These are phyloP conservation scores for Cydia pomonella DNA, from an alignment of 1,140 invertebrate genomes.

Conservation along the genomic window DNA sequence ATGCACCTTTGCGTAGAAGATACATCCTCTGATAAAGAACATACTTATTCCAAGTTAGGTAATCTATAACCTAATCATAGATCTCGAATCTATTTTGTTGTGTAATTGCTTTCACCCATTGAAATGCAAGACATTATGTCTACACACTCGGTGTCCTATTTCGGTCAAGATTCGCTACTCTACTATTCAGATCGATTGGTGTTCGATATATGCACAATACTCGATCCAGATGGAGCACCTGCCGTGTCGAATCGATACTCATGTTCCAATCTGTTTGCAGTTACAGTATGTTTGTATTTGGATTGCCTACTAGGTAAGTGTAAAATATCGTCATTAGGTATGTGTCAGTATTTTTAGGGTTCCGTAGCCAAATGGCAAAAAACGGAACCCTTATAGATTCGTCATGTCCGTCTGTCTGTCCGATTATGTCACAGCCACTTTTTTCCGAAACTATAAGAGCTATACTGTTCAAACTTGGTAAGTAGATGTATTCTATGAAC, in stretches of 20 bases:
- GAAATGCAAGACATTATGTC: not conserved
- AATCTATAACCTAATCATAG: too few species aligned
- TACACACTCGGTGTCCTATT: constrained; percentile 28
- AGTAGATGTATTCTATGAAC: too few species aligned
- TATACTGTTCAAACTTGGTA: too few species aligned
- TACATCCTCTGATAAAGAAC: too few species aligned
- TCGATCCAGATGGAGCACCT: constrained; percentile 34
- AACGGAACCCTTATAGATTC: too few species aligned
- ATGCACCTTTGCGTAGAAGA: too few species aligned
- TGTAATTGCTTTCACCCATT: not conserved
- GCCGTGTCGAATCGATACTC: constrained; percentile 35
- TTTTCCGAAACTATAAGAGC: too few species aligned
- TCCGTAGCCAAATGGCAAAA: too few species aligned
- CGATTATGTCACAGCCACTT: too few species aligned
- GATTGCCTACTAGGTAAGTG: not conserved
- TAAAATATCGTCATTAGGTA: not conserved
- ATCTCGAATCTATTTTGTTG: not conserved
- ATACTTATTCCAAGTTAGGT: too few species aligned
- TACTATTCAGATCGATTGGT: constrained; percentile 39
- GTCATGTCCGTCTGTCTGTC: too few species aligned
- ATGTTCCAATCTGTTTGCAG: constrained; percentile 34
- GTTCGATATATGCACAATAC: constrained; percentile 38
- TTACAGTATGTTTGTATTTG: constrained; percentile 6
- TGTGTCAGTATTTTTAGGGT: not conserved
- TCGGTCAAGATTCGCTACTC: constrained; percentile 36